Evolutionary conservation across 2,797 vertebrate species (phyloP).

Genomic region (Falco naumanni): DNA sequence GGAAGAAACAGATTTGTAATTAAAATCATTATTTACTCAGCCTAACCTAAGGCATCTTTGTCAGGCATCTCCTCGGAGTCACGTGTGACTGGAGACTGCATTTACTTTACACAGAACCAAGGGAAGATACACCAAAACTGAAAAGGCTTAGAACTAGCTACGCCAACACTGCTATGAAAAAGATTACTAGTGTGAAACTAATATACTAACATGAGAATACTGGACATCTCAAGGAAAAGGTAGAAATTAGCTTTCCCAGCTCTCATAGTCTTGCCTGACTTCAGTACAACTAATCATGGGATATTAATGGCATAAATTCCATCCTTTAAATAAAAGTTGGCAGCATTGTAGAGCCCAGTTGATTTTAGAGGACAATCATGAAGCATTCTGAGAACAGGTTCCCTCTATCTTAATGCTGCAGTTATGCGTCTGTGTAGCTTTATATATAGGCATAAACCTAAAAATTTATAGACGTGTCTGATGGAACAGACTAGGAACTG

Average conservation of each 20-base stretch:
- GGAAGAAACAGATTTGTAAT: neutral
- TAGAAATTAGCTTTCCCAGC: neutral
- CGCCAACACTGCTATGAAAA: neutral
- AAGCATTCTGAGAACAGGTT: neutral
- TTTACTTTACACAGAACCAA: neutral
- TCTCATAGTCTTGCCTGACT: neutral
- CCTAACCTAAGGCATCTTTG: neutral
- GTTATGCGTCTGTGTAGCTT: neutral
- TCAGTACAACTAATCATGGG: neutral
- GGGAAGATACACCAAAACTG: neutral
- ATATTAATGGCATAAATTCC: neutral
- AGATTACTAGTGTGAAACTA: neutral
- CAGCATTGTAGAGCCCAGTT: neutral
- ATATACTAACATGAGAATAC: neutral
- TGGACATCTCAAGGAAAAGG: neutral
- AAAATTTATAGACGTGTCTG: neutral
- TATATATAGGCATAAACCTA: neutral
- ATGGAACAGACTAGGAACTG: neutral
- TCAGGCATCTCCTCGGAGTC: neutral
- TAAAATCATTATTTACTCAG: neutral
- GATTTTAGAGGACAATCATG: neutral
- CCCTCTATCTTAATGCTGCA: neutral
- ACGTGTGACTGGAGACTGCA: neutral
- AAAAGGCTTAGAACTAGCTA: neutral
- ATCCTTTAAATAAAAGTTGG: neutral